Percentiles rank a stretch among this genome's conserved stretches.
Conservation (phyloP, 2,113 vertebrate species). For the Hippolais icterina region DNA sequence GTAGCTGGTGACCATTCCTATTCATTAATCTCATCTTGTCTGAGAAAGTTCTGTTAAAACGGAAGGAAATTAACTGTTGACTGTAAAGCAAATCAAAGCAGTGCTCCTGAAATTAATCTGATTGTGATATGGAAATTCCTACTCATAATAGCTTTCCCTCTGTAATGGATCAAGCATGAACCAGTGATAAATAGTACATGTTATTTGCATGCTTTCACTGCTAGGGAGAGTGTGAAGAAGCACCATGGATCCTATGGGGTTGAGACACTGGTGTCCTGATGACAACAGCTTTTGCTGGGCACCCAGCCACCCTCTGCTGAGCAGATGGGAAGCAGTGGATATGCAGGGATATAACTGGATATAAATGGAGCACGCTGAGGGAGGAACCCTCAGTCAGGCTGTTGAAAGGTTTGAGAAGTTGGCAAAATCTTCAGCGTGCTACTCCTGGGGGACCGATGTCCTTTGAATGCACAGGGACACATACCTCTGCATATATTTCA, state of each 20-base stretch:
- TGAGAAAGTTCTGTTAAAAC: neutral
- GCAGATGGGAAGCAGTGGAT: neutral
- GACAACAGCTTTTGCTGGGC: neutral
- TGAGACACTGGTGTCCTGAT: neutral
- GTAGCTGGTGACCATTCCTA: neutral
- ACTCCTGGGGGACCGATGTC: neutral
- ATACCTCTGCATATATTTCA: neutral
- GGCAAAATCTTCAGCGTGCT: neutral
- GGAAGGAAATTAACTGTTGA: neutral
- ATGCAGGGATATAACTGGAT: neutral
- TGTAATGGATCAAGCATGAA: neutral
- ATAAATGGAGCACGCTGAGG: rapidly evolving
- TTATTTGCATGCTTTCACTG: neutral
- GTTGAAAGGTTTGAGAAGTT: neutral
- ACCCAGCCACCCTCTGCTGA: neutral
- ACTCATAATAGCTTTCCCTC: neutral
- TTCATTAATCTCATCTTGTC: neutral
- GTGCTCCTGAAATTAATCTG: neutral
- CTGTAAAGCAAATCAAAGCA: neutral
- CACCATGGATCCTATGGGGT: rapidly evolving
- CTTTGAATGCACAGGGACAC: neutral
- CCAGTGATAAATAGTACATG: neutral
- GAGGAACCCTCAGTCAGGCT: neutral
- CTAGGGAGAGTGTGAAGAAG: neutral
- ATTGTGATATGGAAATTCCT: neutral